These are phyloP conservation scores for Chaetodon auriga DNA, from an alignment of 2,113 vertebrate genomes.

Conservation along the genomic window DNA sequence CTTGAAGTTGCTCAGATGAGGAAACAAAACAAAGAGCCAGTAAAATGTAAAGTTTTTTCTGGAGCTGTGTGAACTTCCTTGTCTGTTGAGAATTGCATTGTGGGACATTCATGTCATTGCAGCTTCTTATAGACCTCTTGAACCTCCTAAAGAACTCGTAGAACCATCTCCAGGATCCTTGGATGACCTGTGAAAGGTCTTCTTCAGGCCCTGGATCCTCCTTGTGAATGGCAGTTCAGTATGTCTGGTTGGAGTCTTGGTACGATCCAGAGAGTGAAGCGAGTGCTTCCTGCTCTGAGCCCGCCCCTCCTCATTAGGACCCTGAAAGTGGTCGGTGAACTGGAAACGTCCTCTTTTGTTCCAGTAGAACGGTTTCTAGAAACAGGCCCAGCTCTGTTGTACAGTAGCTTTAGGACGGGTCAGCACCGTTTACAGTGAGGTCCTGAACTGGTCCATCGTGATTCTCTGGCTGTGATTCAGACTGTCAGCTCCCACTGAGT, in stretches of 20 bases:
- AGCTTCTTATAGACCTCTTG: no score
- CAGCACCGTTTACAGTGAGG: neutral
- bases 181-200: no score
- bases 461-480: conserved; percentile 37
- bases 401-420: neutral
- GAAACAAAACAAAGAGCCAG: no score
- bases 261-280: no score
- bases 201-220: neutral
- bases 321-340: conserved; percentile 43
- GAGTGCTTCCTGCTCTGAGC: neutral
- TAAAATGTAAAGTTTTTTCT: no score
- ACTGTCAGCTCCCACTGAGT: conserved; percentile 41
- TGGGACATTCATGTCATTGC: no score
- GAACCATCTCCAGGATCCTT: neutral
- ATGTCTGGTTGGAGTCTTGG: neutral
- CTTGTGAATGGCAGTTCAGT: neutral
- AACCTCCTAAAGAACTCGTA: no score
- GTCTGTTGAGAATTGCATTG: no score
- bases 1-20: no score
- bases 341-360: conserved; percentile 55
- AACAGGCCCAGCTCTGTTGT: neutral
- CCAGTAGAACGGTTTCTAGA: neutral
- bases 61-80: no score
- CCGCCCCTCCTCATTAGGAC: conserved; percentile 41
- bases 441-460: conserved; percentile 12